Evolutionary conservation across 2,888 invertebrate species (phyloP).

Genomic region (Heliconius cydno): DNA sequence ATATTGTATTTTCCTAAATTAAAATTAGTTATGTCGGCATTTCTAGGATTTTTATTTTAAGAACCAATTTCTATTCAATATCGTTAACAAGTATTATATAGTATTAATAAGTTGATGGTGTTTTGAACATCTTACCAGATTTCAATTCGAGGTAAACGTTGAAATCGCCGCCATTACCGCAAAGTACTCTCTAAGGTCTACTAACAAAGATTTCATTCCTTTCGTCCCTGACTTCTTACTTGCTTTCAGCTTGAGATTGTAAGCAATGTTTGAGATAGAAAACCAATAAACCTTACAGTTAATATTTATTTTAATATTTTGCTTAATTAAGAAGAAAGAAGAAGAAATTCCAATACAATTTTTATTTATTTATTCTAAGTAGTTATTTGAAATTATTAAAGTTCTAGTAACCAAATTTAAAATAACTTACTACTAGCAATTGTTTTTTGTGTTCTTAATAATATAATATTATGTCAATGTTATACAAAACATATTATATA

Average conservation of each 20-base stretch:
- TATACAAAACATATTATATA: neutral
- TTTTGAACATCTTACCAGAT: neutral
- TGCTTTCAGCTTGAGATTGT: neutral
- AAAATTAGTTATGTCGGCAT: too few species aligned
- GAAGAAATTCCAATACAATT: too few species aligned
- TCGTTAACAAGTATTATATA: neutral
- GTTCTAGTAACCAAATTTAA: too few species aligned
- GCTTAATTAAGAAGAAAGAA: too few species aligned
- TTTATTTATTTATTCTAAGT: too few species aligned
- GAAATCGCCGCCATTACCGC: neutral
- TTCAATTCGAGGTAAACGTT: slow-evolving; percentile 1
- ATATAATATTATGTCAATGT: neutral
- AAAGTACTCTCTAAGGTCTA: slow-evolving; percentile 10
- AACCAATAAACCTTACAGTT: slow-evolving; percentile 3
- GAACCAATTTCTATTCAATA: neutral
- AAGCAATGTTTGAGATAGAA: neutral
- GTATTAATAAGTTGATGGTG: neutral
- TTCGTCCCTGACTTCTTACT: slow-evolving; percentile 12
- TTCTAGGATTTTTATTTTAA: neutral
- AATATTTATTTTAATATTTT: neutral
- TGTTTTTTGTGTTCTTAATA: too few species aligned
- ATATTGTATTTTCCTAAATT: neutral
- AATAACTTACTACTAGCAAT: too few species aligned
- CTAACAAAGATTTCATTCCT: slow-evolving; percentile 19
- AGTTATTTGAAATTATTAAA: too few species aligned